Conservation (phyloP, 2,888 invertebrate genomes). For the Machimus atricapillus region DNA sequence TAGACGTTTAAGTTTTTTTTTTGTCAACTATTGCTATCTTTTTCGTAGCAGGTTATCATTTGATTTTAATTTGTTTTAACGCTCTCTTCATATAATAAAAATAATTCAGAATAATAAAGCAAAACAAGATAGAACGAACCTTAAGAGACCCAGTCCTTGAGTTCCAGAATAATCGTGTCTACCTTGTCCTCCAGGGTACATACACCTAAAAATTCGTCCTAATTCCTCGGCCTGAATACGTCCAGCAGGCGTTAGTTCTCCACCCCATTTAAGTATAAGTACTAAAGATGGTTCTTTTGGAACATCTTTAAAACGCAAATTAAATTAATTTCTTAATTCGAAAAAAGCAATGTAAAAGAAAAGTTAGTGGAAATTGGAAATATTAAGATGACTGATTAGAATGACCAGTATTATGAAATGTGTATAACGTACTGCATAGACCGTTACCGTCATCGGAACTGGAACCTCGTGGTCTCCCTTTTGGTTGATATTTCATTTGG, state of each 20-base stretch:
- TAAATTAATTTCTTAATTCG: background rate
- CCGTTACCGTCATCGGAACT: constrained; percentile 91
- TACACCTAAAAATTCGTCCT: constrained; percentile 97
- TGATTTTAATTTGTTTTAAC: no score
- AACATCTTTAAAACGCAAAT: constrained; percentile 67
- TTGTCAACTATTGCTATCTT: no score
- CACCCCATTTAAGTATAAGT: constrained; percentile 98
- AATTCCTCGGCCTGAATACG: constrained; percentile 97
- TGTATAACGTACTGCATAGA: constrained; percentile 49
- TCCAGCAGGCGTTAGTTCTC: constrained; percentile 97
- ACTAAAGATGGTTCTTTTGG: constrained; percentile 93
- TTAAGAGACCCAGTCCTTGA: constrained; percentile 92
- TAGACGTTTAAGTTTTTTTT: no score
- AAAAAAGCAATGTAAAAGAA: background rate
- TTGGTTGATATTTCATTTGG: constrained; percentile 98
- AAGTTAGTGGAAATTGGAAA: background rate
- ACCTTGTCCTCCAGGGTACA: constrained; percentile 98
- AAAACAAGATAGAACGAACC: constrained; percentile 56
- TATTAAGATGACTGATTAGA: background rate
- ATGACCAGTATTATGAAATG: constrained; percentile 19
- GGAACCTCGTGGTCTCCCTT: constrained; percentile 88
- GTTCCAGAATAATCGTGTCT: constrained; percentile 90
- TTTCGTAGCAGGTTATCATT: no score
- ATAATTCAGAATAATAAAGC: background rate
- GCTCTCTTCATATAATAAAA: background rate